These are phyloP conservation scores for Echinarachnius parma DNA, from an alignment of 53 echinoderm and acorn worm genomes.

Conservation along the genomic window DNA sequence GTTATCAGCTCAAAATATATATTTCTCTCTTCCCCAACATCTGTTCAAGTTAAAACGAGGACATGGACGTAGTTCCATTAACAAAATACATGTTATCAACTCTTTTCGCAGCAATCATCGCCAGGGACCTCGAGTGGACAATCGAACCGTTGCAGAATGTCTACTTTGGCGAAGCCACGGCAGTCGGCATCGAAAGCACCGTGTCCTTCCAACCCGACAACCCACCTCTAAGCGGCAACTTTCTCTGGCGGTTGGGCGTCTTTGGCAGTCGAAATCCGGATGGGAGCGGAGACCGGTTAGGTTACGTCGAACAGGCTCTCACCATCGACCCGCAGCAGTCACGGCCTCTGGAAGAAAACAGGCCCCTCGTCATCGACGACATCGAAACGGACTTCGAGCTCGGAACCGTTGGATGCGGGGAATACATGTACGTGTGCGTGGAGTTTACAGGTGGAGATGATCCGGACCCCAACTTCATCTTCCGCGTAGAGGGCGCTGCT, in stretches of 20 bases:
- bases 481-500: conserved; percentile 50
- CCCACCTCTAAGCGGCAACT: conserved; percentile 11
- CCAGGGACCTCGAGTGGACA: conserved; percentile 6
- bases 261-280: conserved; percentile 58
- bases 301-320: conserved; percentile 49
- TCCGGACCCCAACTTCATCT: conserved; percentile 53
- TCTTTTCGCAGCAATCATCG: conserved; percentile 82
- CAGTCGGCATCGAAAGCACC: conserved; percentile 14
- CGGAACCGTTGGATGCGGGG: conserved; percentile 64
- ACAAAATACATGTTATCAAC: too few relatives aligned
- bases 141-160: neutral
- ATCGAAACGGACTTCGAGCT: conserved; percentile 56
- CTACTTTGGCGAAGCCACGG: conserved; percentile 11
- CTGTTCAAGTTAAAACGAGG: too few relatives aligned
- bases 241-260: conserved; percentile 40
- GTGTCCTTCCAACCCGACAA: conserved; percentile 32
- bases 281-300: conserved; percentile 58
- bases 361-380: conserved; percentile 37
- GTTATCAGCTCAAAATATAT: too few relatives aligned
- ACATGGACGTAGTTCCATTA: too few relatives aligned
- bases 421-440: conserved; percentile 64
- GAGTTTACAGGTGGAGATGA: conserved; percentile 69
- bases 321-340: conserved; percentile 32
- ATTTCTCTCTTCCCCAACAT: too few relatives aligned
- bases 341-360: conserved; percentile 35